Evolutionary conservation across 2,797 vertebrate genomes (phyloP).

Genomic region (Sebastes paucispinis): DNA sequence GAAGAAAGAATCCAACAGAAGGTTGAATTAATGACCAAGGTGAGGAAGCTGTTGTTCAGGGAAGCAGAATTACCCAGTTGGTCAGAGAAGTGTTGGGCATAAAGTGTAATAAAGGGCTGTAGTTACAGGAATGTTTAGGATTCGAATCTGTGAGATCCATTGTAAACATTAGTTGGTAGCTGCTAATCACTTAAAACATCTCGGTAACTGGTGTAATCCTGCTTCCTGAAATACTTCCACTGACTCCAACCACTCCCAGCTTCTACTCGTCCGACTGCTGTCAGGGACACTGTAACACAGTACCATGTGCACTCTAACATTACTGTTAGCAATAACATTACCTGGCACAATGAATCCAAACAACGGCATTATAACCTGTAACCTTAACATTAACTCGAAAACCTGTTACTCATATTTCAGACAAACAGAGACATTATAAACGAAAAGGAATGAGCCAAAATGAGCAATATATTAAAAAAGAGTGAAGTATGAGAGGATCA

Average conservation of each 20-base stretch:
- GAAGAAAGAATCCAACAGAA: not conserved
- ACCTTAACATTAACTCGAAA: constrained; percentile 2
- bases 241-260: constrained; percentile 26
- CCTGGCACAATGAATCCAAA: constrained; percentile 23
- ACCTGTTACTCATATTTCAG: not conserved
- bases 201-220: constrained; percentile 13
- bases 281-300: constrained; percentile 14
- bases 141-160: not conserved
- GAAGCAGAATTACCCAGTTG: constrained; percentile 29
- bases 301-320: constrained; percentile 33
- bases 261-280: constrained; percentile 33
- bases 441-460: not conserved
- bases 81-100: not conserved
- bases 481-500: not conserved
- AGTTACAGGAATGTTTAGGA: not conserved
- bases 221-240: constrained; percentile 27
- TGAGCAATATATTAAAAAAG: not conserved
- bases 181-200: not conserved
- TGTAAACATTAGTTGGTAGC: not conserved
- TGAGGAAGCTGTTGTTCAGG: not conserved
- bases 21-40: not conserved
- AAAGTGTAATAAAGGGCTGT: not conserved
- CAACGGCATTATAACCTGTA: constrained; percentile 10
- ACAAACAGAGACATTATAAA: constrained; percentile 1
- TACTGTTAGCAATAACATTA: constrained; percentile 44